Evolutionary conservation across 2,113 vertebrate genomes (phyloP).

Genomic region (Taxidea taxus): DNA sequence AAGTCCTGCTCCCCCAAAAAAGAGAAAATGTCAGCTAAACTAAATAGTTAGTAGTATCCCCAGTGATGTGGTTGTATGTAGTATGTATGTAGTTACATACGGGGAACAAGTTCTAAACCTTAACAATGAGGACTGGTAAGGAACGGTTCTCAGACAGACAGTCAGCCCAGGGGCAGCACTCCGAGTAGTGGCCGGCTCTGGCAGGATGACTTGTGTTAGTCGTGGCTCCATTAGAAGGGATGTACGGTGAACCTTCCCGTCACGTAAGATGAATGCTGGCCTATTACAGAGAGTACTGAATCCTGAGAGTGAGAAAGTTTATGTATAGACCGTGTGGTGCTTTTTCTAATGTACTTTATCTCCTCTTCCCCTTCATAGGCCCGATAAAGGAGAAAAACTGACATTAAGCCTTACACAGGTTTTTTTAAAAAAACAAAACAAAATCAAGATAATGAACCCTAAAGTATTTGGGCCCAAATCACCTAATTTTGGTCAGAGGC

Average conservation of each 20-base stretch:
- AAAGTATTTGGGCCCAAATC: neutral
- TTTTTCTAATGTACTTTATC: conserved; percentile 6
- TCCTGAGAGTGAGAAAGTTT: neutral
- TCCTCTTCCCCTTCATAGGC: neutral
- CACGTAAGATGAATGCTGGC: neutral
- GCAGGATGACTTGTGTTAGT: neutral
- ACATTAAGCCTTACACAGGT: neutral
- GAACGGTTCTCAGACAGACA: neutral
- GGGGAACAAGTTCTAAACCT: neutral
- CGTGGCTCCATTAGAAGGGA: neutral
- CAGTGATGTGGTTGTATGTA: neutral
- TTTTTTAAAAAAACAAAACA: neutral
- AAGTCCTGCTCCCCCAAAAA: neutral
- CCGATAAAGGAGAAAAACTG: neutral
- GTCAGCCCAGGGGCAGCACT: neutral
- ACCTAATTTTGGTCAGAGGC: neutral
- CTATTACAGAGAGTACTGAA: neutral
- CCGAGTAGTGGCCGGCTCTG: neutral
- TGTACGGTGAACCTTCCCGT: neutral
- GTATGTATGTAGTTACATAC: too few species aligned
- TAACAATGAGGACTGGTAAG: neutral
- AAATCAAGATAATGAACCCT: neutral
- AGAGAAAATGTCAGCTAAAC: neutral
- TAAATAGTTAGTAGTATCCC: neutral
- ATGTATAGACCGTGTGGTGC: neutral